Evolutionary conservation across 2,113 vertebrate genomes (phyloP).

Genomic region (Cercocebus atys): DNA sequence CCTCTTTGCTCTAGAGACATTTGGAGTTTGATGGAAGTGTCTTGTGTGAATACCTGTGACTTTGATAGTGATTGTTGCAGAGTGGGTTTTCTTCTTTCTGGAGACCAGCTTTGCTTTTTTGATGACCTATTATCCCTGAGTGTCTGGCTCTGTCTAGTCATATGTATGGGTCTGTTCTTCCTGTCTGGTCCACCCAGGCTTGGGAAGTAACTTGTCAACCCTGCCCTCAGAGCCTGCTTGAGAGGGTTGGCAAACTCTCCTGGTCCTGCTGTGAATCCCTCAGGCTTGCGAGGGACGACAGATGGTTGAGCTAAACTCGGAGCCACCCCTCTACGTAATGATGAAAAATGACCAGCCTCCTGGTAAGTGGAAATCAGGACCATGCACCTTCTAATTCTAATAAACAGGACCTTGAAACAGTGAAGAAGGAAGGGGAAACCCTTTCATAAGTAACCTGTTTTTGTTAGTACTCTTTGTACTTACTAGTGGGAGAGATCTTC

Average conservation of each 20-base stretch:
- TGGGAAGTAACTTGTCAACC: conserved; percentile 46
- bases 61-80: neutral
- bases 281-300: conserved; percentile 63
- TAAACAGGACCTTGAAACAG: conserved; percentile 27
- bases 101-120: neutral
- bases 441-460: neutral
- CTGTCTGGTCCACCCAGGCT: conserved; percentile 14
- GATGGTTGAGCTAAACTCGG: conserved; percentile 65
- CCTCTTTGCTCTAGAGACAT: neutral
- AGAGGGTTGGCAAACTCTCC: conserved; percentile 41
- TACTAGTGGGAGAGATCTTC: neutral
- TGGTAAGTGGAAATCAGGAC: conserved; percentile 55
- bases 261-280: conserved; percentile 63
- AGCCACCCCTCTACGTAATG: conserved; percentile 51
- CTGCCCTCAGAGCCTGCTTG: conserved; percentile 29
- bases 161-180: neutral
- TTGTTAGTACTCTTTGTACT: neutral
- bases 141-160: neutral
- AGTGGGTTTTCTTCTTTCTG: neutral
- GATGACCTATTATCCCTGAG: neutral
- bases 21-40: neutral
- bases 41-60: neutral
- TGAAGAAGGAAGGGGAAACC: neutral
- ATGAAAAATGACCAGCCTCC: conserved; percentile 70
- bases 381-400: conserved; percentile 32